These are phyloP conservation scores for Astreopora myriophthalma DNA, from an alignment of 64 coral and sea anemone species.

Conservation along the genomic window DNA sequence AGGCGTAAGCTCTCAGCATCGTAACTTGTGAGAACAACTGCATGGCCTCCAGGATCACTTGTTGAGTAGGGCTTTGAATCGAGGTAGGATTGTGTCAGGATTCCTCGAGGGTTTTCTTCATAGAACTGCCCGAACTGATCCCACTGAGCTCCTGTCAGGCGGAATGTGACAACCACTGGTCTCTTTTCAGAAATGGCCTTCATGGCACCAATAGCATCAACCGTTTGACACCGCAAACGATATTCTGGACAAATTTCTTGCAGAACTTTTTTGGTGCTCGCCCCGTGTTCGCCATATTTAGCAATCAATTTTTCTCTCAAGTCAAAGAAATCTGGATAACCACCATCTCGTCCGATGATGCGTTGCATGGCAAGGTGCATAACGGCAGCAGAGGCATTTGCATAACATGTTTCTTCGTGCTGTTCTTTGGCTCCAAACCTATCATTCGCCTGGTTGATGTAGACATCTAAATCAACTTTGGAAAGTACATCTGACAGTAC, in stretches of 20 bases:
- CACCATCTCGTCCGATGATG: constrained; percentile 40
- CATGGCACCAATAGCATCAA: not conserved
- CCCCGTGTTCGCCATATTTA: not conserved
- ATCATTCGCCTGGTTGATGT: constrained; percentile 25
- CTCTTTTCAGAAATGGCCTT: constrained; percentile 1
- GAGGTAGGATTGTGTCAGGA: constrained; percentile 15
- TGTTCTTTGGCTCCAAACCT: not conserved
- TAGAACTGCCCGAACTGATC: constrained; percentile 7
- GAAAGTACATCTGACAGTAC: constrained; percentile 25
- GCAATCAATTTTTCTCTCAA: constrained; percentile 25
- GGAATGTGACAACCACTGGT: constrained; percentile 45
- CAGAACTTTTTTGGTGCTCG: not conserved
- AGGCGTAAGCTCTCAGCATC: not conserved
- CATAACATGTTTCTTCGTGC: constrained; percentile 35
- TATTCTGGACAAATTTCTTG: constrained; percentile 33
- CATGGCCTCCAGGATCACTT: not conserved
- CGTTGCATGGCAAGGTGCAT: constrained; percentile 64
- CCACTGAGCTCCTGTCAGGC: constrained; percentile 28
- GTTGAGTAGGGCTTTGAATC: not conserved
- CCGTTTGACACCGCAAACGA: constrained; percentile 6
- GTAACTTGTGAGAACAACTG: constrained; percentile 25
- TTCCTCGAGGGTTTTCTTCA: not conserved
- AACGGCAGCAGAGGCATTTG: constrained; percentile 61
- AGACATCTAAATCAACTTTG: constrained; percentile 26
- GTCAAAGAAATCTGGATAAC: constrained; percentile 61